phyloP scores from a whole-genome alignment of 2,888 invertebrate species.

The Rotaria macrura region DNA sequence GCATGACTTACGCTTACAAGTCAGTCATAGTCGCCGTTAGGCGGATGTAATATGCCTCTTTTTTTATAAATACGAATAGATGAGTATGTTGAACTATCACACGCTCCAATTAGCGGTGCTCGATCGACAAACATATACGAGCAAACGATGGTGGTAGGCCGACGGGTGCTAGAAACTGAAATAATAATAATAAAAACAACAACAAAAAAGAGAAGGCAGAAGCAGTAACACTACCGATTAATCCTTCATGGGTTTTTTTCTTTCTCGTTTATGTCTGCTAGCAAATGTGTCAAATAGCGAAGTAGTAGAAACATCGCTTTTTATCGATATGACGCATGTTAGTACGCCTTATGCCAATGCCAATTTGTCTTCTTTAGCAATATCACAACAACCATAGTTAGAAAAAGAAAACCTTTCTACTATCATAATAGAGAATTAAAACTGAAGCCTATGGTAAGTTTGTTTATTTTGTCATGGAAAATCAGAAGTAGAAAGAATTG shows the following conservation, averaged over 20 bases:
- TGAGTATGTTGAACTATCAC: neutral
- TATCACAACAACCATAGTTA: neutral
- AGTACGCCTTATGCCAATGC: neutral
- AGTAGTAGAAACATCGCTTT: neutral
- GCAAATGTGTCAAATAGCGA: neutral
- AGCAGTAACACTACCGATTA: neutral
- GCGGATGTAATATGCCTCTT: neutral
- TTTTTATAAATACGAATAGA: neutral
- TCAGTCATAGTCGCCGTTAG: neutral
- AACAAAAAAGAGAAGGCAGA: neutral
- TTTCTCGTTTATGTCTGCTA: neutral
- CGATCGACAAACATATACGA: neutral
- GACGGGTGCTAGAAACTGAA: conserved; percentile 3
- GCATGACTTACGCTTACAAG: neutral
- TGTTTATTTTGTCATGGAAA: neutral
- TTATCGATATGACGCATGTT: neutral
- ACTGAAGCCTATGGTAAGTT: neutral
- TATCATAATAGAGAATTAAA: neutral
- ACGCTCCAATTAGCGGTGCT: neutral
- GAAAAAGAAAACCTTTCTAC: neutral
- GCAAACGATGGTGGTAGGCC: neutral
- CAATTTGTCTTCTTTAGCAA: neutral
- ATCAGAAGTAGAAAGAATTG: neutral
- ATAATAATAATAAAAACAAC: neutral
- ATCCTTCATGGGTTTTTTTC: neutral